Evolutionary conservation across 2,888 invertebrate genomes (phyloP).

Genomic region (Muschampia staudingeri): DNA sequence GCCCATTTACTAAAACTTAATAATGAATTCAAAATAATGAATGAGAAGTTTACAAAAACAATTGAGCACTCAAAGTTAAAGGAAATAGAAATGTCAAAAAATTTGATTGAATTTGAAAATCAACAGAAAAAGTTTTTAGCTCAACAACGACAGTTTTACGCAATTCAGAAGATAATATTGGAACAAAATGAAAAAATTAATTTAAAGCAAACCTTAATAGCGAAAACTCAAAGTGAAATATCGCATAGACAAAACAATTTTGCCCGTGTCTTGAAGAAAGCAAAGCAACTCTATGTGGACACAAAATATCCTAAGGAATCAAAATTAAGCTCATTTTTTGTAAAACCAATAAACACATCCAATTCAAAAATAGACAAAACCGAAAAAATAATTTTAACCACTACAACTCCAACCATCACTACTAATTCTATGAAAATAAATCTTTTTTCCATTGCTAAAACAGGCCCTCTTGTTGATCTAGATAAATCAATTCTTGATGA

Average conservation of each 20-base stretch:
- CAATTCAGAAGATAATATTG: slow-evolving; percentile 83
- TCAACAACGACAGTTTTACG: slow-evolving; percentile 85
- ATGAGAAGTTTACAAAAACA: slow-evolving; percentile 73
- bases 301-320: slow-evolving; percentile 65
- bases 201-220: slow-evolving; percentile 80
- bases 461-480: slow-evolving; percentile 75
- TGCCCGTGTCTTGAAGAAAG: slow-evolving; percentile 82
- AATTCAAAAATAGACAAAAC: slow-evolving; percentile 48
- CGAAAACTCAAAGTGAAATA: slow-evolving; percentile 84
- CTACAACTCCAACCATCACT: slow-evolving; percentile 67
- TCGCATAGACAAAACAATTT: slow-evolving; percentile 85
- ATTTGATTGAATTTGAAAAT: slow-evolving; percentile 80
- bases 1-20: slow-evolving; percentile 74
- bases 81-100: slow-evolving; percentile 78
- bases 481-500: slow-evolving; percentile 83
- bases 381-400: slow-evolving; percentile 57
- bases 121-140: slow-evolving; percentile 84
- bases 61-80: slow-evolving; percentile 75
- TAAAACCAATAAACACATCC: slow-evolving; percentile 43
- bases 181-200: slow-evolving; percentile 86
- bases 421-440: slow-evolving; percentile 84
- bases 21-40: slow-evolving; percentile 76
- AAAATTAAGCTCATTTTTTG: slow-evolving; percentile 53
- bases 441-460: slow-evolving; percentile 79
- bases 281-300: slow-evolving; percentile 78